Percentiles rank a stretch among this genome's conserved stretches.
Conservation (phyloP, 2,113 vertebrate species). For the Dipodomys stephensi region DNA sequence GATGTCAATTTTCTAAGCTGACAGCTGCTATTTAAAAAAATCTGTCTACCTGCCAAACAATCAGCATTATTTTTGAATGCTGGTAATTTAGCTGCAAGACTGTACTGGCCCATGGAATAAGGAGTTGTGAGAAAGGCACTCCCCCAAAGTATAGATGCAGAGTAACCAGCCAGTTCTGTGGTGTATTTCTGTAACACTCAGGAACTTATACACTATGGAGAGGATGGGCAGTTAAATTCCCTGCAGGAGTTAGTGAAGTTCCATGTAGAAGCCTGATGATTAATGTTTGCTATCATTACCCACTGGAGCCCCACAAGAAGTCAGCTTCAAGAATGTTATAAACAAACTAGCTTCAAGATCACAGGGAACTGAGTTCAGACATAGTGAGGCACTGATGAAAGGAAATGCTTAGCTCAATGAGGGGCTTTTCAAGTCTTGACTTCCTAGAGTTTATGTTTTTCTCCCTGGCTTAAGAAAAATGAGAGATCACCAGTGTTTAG, state of each 20-base stretch:
- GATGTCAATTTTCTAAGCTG: slow-evolving; percentile 7
- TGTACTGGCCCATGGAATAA: not conserved
- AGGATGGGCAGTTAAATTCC: rapidly evolving
- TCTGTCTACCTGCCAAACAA: slow-evolving; percentile 2
- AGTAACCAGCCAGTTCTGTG: no score
- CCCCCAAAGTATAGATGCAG: not conserved
- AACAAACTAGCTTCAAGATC: not conserved
- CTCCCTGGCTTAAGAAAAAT: not conserved
- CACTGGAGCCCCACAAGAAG: not conserved
- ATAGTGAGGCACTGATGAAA: not conserved
- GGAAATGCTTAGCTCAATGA: not conserved
- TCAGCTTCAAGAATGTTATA: not conserved
- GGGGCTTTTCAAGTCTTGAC: not conserved
- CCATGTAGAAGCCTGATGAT: not conserved
- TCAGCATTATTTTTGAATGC: not conserved
- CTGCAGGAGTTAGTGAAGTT: not conserved
- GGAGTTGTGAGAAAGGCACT: not conserved
- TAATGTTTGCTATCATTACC: not conserved
- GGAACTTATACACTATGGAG: no score
- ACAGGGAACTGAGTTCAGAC: not conserved
- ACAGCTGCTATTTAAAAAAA: slow-evolving; percentile 24
- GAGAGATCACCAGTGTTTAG: not conserved
- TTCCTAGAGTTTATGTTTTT: not conserved
- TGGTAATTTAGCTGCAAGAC: not conserved
- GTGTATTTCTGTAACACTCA: not conserved